phyloP scores from a whole-genome alignment of 2,888 invertebrate genomes.

The Drosophila multiciliata region DNA sequence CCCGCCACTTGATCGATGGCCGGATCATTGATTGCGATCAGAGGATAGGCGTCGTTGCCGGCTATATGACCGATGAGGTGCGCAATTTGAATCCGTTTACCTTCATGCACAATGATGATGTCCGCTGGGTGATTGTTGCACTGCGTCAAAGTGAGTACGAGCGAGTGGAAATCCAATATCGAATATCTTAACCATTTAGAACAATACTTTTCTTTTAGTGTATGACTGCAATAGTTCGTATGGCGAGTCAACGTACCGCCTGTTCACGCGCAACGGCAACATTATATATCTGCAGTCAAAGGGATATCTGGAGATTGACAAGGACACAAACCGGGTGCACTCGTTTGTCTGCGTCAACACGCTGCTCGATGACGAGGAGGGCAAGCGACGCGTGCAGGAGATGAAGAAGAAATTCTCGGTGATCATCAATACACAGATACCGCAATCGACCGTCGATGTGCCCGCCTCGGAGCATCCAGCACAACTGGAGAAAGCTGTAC shows the following conservation, averaged over 20 bases:
- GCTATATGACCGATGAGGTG: conserved; percentile 95
- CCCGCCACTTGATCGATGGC: conserved; percentile 95
- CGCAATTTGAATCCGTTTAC: conserved; percentile 94
- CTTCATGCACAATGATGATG: conserved; percentile 96
- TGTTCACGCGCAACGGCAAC: conserved; percentile 92
- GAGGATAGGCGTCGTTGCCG: conserved; percentile 94
- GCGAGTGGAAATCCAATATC: neutral
- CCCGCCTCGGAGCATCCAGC: conserved; percentile 89
- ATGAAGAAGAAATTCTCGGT: conserved; percentile 93
- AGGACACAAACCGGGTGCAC: conserved; percentile 90
- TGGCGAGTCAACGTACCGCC: conserved; percentile 94
- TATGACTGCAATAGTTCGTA: conserved; percentile 93
- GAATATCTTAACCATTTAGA: neutral
- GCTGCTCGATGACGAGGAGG: conserved; percentile 90
- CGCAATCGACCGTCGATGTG: conserved; percentile 81
- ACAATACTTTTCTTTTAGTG: conserved; percentile 86
- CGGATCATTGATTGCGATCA: conserved; percentile 96
- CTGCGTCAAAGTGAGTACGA: conserved; percentile 90
- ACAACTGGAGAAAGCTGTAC: conserved; percentile 89
- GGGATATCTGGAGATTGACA: conserved; percentile 93
- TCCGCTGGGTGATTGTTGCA: conserved; percentile 94
- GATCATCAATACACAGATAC: conserved; percentile 86
- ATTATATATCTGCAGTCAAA: conserved; percentile 93
- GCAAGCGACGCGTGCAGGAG: conserved; percentile 89
- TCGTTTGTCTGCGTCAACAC: conserved; percentile 95